phyloP scores from a whole-genome alignment of 64 coral and sea anemone species.

The Exaiptasia diaphana region DNA sequence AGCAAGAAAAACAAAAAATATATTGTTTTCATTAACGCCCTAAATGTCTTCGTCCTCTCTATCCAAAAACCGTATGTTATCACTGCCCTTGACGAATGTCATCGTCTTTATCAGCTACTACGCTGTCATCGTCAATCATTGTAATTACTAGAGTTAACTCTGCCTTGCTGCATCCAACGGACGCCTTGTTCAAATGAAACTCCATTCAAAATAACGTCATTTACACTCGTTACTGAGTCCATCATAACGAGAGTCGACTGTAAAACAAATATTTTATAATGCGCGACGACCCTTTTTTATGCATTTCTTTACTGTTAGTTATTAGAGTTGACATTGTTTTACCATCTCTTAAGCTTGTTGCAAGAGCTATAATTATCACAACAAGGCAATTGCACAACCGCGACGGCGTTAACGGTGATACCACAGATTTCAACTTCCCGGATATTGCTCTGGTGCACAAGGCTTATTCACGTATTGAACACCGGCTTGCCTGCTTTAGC shows the following conservation, averaged over 20 bases:
- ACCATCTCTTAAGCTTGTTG: constrained; percentile 6
- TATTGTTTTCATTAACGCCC: no score
- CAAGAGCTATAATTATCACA: background rate
- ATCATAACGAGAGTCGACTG: background rate
- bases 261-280: background rate
- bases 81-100: no score
- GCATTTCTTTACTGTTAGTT: background rate
- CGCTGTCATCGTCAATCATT: no score
- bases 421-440: background rate
- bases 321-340: background rate
- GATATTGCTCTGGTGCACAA: constrained; percentile 18
- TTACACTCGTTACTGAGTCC: background rate
- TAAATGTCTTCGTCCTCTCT: no score
- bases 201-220: background rate
- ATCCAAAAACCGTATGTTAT: no score
- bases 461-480: constrained; percentile 2
- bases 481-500: constrained; percentile 12
- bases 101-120: no score
- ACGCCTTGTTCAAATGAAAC: background rate
- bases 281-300: background rate
- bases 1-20: background rate
- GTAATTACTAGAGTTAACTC: no score
- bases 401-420: background rate
- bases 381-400: background rate
- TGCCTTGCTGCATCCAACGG: no score